Evolutionary conservation across 2,888 invertebrate species (phyloP), one percentile per base, ranked within the genome.

Genomic region (Aleiodes alternator): DNA sequence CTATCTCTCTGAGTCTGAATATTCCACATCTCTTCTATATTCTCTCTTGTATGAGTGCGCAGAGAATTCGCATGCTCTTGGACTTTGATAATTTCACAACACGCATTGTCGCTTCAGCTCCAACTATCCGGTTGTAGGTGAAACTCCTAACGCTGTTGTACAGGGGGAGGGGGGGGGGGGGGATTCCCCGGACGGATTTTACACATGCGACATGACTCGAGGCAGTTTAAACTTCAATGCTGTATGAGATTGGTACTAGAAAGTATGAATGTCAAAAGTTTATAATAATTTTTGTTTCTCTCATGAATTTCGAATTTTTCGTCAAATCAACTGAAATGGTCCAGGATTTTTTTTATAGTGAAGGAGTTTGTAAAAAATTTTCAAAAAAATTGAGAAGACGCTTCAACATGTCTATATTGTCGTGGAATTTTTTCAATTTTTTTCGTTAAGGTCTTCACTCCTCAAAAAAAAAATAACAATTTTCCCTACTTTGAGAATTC

Each of bases 51-150:
- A 61, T 57, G 31, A 34, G 50, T 56, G 29, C 34, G 31, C 34
- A 34, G 53, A 61, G 12, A 51, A 61, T 51, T 51, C 51, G 51
- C 66, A 75, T 66, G 55, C 64, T 48, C 16, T 48, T 59, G 75
- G 71, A 71, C 75, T 75, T 75, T 75, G 68, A 75, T 71, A 71
- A 75, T 71, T 75, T 71, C 29, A 38, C 56, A 75, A 71, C 71
- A 75, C 71, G 71, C 75, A 71, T 75, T 71, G 75, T 57, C 71
- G 71, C 74, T 75, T 29, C 29, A 72, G 71, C 71, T 75, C 57
- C 43, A 69, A 61, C 61, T 61, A n/a, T 55, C n/a, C 14, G 14
- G n/a, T 31, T 9, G 12, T 59, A n/a, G 59, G 34, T n/a, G 59
- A 29, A 55, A 43, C 23, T 23, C 23, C 48, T 66, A 69, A 48